Conservation (phyloP, 2,888 invertebrate genomes). For the Philonicus albiceps region DNA sequence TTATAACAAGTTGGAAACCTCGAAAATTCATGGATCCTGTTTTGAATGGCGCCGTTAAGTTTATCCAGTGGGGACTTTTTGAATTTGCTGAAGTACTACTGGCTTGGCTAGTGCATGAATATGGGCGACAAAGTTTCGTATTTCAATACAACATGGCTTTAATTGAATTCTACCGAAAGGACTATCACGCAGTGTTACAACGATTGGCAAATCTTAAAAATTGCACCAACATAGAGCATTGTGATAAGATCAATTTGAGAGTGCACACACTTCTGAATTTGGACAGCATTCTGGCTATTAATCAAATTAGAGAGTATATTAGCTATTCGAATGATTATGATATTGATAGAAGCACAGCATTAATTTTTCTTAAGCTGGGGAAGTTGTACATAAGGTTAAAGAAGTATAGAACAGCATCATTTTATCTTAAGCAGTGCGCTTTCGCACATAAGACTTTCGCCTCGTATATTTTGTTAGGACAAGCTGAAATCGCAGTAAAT, state of each 20-base stretch:
- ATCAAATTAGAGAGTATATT: neutral
- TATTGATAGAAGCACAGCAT: neutral
- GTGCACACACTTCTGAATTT: constrained; percentile 34
- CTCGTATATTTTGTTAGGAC: constrained; percentile 22
- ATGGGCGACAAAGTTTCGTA: constrained; percentile 13
- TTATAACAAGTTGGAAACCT: constrained; percentile 27
- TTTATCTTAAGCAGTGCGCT: constrained; percentile 38
- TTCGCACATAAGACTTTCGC: constrained; percentile 7
- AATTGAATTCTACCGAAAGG: constrained; percentile 36
- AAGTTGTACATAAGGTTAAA: neutral
- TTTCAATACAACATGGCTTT: constrained; percentile 40
- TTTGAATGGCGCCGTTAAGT: constrained; percentile 14
- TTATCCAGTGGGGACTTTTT: constrained; percentile 40
- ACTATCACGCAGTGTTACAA: constrained; percentile 23
- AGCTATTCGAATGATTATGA: neutral
- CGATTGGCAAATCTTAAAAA: constrained; percentile 1
- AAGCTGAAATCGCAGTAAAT: constrained; percentile 7
- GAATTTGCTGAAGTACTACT: constrained; percentile 43
- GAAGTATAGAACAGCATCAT: constrained; percentile 6
- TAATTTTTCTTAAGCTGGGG: constrained; percentile 36
- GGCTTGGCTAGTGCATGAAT: neutral
- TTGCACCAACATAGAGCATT: neutral
- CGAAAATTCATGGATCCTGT: neutral
- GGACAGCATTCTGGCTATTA: constrained; percentile 15
- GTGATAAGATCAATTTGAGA: neutral